Conservation (phyloP, 2,888 invertebrate species). For the Acrocera orbiculus region DNA sequence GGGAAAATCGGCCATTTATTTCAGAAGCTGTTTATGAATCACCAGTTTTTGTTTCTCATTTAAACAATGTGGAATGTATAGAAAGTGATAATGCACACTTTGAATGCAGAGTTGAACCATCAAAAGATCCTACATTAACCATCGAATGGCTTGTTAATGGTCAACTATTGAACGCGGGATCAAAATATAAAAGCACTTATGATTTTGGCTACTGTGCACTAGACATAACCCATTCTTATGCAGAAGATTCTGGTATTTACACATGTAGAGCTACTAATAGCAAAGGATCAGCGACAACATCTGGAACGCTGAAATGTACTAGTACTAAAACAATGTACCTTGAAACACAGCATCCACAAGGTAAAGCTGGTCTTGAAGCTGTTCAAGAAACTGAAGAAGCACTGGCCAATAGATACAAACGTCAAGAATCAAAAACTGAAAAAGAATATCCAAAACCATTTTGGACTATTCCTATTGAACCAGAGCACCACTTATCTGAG, state of each 20-base stretch:
- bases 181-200: slow-evolving; percentile 79
- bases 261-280: slow-evolving; percentile 79
- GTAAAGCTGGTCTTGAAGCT: slow-evolving; percentile 72
- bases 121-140: slow-evolving; percentile 75
- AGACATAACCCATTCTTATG: slow-evolving; percentile 71
- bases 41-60: slow-evolving; percentile 76
- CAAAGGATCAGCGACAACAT: slow-evolving; percentile 77
- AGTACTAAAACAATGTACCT: slow-evolving; percentile 61
- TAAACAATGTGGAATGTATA: slow-evolving; percentile 75
- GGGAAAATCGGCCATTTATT: slow-evolving; percentile 43
- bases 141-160: slow-evolving; percentile 95
- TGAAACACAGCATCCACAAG: slow-evolving; percentile 92
- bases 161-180: slow-evolving; percentile 68
- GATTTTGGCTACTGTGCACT: slow-evolving; percentile 94
- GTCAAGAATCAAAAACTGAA: slow-evolving; percentile 53
- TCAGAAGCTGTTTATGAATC: slow-evolving; percentile 66
- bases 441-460: slow-evolving; percentile 66
- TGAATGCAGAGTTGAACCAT: slow-evolving; percentile 81
- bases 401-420: slow-evolving; percentile 49
- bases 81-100: slow-evolving; percentile 82
- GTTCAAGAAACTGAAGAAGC: slow-evolving; percentile 80
- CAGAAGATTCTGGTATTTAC: slow-evolving; percentile 84
- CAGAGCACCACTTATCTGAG: slow-evolving; percentile 65
- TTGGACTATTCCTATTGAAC: slow-evolving; percentile 65
- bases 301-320: slow-evolving; percentile 71